Evolutionary conservation across 2,113 vertebrate genomes (phyloP).

Genomic region (Monopterus albus): DNA sequence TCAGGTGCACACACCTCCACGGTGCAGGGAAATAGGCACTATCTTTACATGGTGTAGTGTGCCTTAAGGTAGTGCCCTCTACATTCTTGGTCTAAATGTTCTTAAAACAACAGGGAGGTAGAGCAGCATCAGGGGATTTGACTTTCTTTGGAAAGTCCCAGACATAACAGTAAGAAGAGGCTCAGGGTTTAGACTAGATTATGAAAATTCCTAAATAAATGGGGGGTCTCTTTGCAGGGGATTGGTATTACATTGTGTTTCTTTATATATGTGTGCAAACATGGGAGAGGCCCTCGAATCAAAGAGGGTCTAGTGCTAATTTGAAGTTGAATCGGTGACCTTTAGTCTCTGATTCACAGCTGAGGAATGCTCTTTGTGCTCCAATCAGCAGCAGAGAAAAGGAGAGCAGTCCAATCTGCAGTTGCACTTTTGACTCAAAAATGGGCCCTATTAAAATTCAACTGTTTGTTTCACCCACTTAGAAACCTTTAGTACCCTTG

Average conservation of each 20-base stretch:
- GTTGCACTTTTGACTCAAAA: slow-evolving; percentile 38
- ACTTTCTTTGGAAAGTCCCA: slow-evolving; percentile 69
- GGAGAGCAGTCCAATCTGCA: slow-evolving; percentile 15
- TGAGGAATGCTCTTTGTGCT: slow-evolving; percentile 79
- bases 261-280: slow-evolving; percentile 50
- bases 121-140: slow-evolving; percentile 38
- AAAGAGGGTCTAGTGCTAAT: slow-evolving; percentile 69
- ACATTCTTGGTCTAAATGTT: slow-evolving; percentile 57
- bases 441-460: slow-evolving; percentile 15
- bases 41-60: slow-evolving; percentile 53
- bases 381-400: slow-evolving; percentile 51
- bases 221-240: slow-evolving; percentile 51
- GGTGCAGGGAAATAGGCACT: slow-evolving; percentile 33
- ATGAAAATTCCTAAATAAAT: slow-evolving; percentile 49
- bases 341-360: slow-evolving; percentile 76
- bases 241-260: slow-evolving; percentile 31
- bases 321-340: slow-evolving; percentile 70
- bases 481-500: not conserved
- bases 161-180: slow-evolving; percentile 50
- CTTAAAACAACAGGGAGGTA: slow-evolving; percentile 61
- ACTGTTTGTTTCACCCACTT: not conserved
- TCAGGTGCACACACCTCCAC: slow-evolving; percentile 56
- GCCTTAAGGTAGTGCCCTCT: slow-evolving; percentile 51
- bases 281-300: slow-evolving; percentile 67
- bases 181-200: slow-evolving; percentile 42